Evolutionary conservation across 2,797 vertebrate genomes (phyloP), one percentile per base, ranked within the genome.

Genomic region (Alosa sapidissima): DNA sequence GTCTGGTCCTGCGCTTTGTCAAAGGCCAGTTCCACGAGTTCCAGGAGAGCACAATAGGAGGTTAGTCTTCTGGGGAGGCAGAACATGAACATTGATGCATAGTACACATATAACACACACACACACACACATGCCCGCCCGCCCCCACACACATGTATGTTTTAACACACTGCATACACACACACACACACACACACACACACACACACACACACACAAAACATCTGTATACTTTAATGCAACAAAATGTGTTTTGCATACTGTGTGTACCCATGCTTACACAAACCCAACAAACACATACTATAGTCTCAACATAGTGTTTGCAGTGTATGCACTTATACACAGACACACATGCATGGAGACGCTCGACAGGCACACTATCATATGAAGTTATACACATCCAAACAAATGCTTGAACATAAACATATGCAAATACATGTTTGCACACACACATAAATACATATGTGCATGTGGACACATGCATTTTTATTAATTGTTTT

Each of bases 41-140:
- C 94, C 98, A 99, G 92, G 98, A 99, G 93, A 99, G 98, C 96
- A 99, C 98, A n/a, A 99, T 99, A 94, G 98, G 98, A 96, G 98
- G 98, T 99, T 92, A 96, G 96, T 72, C 65, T 36, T 14, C 36
- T 8, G 8, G 21, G 9, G n/a, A 24, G 21, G 5, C 21, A 55
- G 19, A 55, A 13, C 10, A 54, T 54, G 3, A 51, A 11, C 49
- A 51, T 51, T 7, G 7, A 8, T 51, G 49, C 49, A 51, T 51
- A 51, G 10, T 51, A 51, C 7, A 1, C 1, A 0, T 51, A 8
- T 16, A 19, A 81, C 14, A 85, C 11, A 51, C 33, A 82, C 24
- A 52, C 49, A 82, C 68, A 41, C 68, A 72, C 11, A 16, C 33
- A 41, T 11, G 16, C 65, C 33, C 28, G 36, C 65, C 1, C 28